Evolutionary conservation across 1,140 invertebrate species (phyloP).

Genomic region (Trichonephila inaurata): DNA sequence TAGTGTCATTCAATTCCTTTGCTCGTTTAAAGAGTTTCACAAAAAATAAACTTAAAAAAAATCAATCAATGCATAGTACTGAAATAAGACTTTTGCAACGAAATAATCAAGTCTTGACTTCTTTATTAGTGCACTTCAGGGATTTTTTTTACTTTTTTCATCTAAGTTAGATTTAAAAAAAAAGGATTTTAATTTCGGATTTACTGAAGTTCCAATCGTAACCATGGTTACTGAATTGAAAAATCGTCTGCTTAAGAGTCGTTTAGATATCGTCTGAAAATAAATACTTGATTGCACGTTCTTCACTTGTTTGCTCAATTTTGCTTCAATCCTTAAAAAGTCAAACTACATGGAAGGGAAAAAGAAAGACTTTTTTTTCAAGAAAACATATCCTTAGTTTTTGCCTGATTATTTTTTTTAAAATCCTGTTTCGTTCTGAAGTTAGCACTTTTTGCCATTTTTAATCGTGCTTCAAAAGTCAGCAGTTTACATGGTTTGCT

Average conservation of each 20-base stretch:
- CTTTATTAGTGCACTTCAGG: neutral
- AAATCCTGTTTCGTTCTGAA: neutral
- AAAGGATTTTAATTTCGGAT: neutral
- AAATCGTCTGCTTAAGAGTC: neutral
- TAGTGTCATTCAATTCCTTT: neutral
- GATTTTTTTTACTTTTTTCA: neutral
- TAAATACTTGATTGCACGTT: conserved; percentile 49
- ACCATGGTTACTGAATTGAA: conserved; percentile 42
- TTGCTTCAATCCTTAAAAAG: neutral
- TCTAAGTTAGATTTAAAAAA: neutral
- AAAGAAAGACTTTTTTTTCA: neutral
- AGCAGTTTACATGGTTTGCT: conserved; percentile 5
- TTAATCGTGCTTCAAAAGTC: neutral
- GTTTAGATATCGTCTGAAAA: conserved; percentile 23
- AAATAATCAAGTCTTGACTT: neutral
- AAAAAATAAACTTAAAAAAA: neutral
- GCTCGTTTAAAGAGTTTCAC: neutral
- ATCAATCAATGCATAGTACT: neutral
- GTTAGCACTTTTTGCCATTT: neutral
- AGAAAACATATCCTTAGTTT: neutral
- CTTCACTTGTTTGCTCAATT: conserved; percentile 44
- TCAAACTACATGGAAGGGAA: neutral
- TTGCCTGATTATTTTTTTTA: neutral
- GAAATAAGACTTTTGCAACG: neutral
- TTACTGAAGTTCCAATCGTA: neutral